Base-by-base conservation (phyloP, 2,797 vertebrate species). In the Glyptemys insculpta region DNA sequence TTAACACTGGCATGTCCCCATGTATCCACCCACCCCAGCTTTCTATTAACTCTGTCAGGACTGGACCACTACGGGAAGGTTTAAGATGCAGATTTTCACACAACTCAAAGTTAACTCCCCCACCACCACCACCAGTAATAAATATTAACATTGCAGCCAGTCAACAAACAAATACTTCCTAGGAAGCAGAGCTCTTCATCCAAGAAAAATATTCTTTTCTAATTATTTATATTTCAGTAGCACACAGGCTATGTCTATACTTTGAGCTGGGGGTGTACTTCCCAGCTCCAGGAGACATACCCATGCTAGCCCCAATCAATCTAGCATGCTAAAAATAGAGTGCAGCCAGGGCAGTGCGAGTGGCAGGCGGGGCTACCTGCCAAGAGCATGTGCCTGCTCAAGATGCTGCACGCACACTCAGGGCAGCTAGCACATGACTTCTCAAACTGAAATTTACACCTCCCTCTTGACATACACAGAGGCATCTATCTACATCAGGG, bases 1-100 rank as follows among this genome's bases (percentile, higher is more conserved):
- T 98, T 97, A 96, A 95, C 34, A 84, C 86, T 92, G 91, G 92
- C 79, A 88, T 91, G 57, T 62, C 96, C 92, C 2, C 12, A 84
- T 93, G 41, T 94, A 96, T 93, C 92, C 78, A 83, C 82, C 82
- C 53, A 85, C 89, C 19, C 54, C 81, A 84, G 93, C 52, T 90
- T 93, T 95, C 41, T 93, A 90, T 92, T 95, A 96, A 95, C 91
- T 87, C 89, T 93, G 54, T 27, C 90, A 44, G 81, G 52, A 95
- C 53, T 74, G 86, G 57, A 5, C 47, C 86, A 11, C 21, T 79
- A 25, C 47, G 91, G 52, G 92, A 95, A 95, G 86, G 19, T 74
- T 47, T 86, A 90, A 96, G 87, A 92, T n/a, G 56, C n/a, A 80
- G 56, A 31, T 94, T 97, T 95, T 92, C 84, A 79, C 19, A 53